phyloP scores from a whole-genome alignment of 2,797 vertebrate species.

The Eurystomus glaucurus region DNA sequence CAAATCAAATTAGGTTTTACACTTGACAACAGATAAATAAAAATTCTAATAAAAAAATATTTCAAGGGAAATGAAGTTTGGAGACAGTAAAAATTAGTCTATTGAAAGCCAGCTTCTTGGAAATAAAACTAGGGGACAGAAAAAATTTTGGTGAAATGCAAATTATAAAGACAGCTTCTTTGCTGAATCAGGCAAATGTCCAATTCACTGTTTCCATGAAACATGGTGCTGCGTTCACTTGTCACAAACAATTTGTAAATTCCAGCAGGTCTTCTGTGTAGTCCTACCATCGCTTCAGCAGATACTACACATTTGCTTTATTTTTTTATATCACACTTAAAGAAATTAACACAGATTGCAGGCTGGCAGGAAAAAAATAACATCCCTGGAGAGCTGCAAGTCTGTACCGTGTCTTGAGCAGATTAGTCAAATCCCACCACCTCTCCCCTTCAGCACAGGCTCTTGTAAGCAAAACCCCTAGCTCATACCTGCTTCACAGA shows the following conservation, averaged over 20 bases:
- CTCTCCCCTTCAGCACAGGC: background rate
- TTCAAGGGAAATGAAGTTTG: conserved; percentile 13
- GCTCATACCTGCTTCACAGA: background rate
- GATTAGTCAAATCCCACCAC: background rate
- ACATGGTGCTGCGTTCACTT: conserved; percentile 23
- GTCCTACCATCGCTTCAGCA: background rate
- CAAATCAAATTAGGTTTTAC: background rate
- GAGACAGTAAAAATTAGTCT: background rate
- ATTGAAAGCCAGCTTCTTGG: background rate
- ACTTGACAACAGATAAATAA: background rate
- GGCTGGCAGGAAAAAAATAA: background rate
- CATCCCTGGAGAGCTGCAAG: background rate
- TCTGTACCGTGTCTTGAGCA: background rate
- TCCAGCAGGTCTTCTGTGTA: background rate
- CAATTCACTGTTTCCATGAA: conserved; percentile 1
- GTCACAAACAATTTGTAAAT: conserved; percentile 64
- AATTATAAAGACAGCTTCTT: conserved; percentile 54
- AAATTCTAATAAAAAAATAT: background rate
- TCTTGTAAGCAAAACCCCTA: conserved; percentile 1
- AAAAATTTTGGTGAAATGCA: conserved; percentile 15
- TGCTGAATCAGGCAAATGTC: conserved; percentile 61
- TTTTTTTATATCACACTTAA: conserved; percentile 12
- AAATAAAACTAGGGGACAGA: conserved; percentile 9
- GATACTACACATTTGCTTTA: conserved; percentile 7
- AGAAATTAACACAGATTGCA: conserved; percentile 45